A percentile compares a stretch with the other conserved stretches of the same genome.
phyloP scores from a whole-genome alignment of 1,140 invertebrate species.

The Cyclina sinensis region DNA sequence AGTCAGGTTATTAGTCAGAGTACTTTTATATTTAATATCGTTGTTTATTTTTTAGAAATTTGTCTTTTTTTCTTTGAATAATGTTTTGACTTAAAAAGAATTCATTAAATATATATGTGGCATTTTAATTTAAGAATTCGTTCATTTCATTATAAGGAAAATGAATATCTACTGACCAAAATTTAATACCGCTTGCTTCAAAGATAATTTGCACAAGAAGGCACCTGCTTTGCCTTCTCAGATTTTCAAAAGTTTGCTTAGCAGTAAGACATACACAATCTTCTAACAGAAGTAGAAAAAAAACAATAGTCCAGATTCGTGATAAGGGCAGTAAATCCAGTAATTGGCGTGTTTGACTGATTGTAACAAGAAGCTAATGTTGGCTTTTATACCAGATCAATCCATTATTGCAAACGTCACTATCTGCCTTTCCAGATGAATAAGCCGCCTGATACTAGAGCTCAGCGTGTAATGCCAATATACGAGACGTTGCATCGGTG shows the following conservation, averaged over 20 bases:
- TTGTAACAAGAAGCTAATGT: slow-evolving; percentile 4
- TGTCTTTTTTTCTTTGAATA: no score
- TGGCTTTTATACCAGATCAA: background rate
- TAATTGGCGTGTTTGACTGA: slow-evolving; percentile 35
- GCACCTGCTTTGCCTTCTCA: background rate
- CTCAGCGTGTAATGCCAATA: background rate
- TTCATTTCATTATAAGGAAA: no score
- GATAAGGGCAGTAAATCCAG: background rate
- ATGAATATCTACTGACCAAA: no score
- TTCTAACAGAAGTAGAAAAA: background rate
- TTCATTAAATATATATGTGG: no score
- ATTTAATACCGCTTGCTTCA: no score
- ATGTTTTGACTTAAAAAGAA: no score
- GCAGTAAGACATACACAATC: background rate
- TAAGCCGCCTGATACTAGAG: background rate
- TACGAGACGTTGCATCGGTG: background rate
- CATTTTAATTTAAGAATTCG: no score
- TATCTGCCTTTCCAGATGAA: background rate
- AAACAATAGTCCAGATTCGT: background rate
- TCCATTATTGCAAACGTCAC: background rate
- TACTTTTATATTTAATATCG: no score
- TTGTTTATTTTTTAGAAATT: no score
- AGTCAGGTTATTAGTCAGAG: no score
- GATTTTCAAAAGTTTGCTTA: background rate
- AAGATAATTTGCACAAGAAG: no score